These are phyloP conservation scores for Amniataba percoides DNA, from an alignment of 2,797 vertebrate genomes.

Conservation along the genomic window DNA sequence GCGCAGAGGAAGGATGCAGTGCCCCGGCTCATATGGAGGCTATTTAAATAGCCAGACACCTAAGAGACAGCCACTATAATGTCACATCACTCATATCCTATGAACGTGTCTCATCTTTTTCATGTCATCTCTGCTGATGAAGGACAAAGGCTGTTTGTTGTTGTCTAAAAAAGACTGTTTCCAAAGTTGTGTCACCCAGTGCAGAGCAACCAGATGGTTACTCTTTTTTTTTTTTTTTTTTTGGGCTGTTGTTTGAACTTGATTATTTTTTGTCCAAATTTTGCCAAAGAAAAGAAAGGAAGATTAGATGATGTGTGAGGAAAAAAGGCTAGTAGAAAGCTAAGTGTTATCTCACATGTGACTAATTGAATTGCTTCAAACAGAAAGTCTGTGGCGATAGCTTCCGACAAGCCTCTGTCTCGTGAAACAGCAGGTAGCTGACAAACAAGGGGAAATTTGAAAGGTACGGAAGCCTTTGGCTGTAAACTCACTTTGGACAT, in stretches of 20 bases:
- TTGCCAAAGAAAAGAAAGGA: conserved; percentile 53
- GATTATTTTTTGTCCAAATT: conserved; percentile 74
- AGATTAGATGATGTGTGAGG: conserved; percentile 75
- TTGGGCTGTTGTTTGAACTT: conserved; percentile 66
- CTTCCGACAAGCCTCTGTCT: conserved; percentile 86
- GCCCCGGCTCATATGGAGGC: conserved; percentile 71
- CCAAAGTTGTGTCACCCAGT: conserved; percentile 75
- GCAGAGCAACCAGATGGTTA: conserved; percentile 77
- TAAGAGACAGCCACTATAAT: conserved; percentile 72
- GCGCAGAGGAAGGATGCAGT: conserved; percentile 64
- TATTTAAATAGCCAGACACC: conserved; percentile 75
- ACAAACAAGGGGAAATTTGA: conserved; percentile 85
- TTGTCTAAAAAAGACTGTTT: conserved; percentile 69
- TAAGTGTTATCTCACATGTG: conserved; percentile 82
- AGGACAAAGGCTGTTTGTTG: conserved; percentile 83
- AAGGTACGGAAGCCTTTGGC: conserved; percentile 86
- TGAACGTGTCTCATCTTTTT: conserved; percentile 73
- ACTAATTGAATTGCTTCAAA: conserved; percentile 87
- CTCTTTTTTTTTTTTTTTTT: conserved; percentile 31
- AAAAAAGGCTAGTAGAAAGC: conserved; percentile 72
- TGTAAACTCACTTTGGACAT: conserved; percentile 86
- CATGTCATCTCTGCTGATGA: conserved; percentile 77
- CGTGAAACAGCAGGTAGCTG: conserved; percentile 89
- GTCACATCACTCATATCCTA: conserved; percentile 74
- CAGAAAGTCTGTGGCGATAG: conserved; percentile 80